Base-by-base conservation (phyloP, 2,888 invertebrate species). In the Hofmannophila pseudospretella region DNA sequence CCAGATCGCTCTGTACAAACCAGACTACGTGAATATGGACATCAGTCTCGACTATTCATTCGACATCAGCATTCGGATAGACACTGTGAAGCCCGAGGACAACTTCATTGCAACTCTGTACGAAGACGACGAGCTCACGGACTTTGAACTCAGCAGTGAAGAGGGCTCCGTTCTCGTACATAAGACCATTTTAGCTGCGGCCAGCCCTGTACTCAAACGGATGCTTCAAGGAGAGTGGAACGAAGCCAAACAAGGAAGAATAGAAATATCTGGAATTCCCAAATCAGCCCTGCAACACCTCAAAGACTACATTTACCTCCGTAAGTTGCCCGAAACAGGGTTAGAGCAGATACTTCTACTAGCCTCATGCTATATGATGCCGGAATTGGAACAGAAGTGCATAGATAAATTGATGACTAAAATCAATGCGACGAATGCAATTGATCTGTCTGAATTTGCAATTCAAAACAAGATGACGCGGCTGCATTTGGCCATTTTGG, bases 121-220 rank as follows among this genome's bases (percentile, higher is more conserved):
- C 25, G 23, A 29, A n/a, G 39, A 40, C 16, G 33, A 12, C 5
- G 29, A 19, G 4, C 11, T 33, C 19, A 36, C 36, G 4, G 39
- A 40, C 19, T 40, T 40, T 7, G 30, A 36, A 10, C 8, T 40
- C 19, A 16, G 30, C 0, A 33, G 36, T 9, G 14, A 9, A 12
- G 23, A 32, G 11, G 34, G 34, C 8, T 19, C 38, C 4, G 36
- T 42, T n/a, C 13, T 8, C 5, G 34, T 36, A 13, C 42, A 42
- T 25, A 39, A 28, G 8, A 27, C 23, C 7, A 20, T 39, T 5
- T 31, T 42, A 12, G 36, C 34, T 2, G 34, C 31, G 2, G 11
- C 27, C 8, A 42, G 42, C 16, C 42, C 42, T 3, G 39, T 42
- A 0, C 28, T 42, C 11, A 20, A 13, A 5, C 11, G 20, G 1